Evolutionary conservation across 2,888 invertebrate genomes (phyloP).

Genomic region (Dolichopus griseipennis): DNA sequence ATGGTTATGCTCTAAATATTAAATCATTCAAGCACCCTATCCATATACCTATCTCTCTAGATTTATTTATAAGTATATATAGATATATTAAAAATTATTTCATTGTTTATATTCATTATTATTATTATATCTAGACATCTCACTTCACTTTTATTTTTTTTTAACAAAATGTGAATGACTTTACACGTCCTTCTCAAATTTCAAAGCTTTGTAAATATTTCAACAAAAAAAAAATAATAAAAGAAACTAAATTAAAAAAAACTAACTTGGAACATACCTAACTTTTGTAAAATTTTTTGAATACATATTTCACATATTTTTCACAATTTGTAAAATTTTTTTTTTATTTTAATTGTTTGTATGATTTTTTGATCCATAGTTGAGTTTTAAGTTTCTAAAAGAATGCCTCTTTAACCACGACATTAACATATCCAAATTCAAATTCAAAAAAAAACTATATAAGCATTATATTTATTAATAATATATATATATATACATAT

Average conservation of each 20-base stretch:
- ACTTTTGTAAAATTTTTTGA: background rate
- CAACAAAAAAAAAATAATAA: too few relatives aligned
- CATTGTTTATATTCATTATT: too few relatives aligned
- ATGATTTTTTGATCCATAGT: too few relatives aligned
- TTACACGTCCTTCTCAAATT: conserved; percentile 6
- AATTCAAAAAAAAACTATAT: too few relatives aligned
- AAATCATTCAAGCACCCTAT: conserved; percentile 2
- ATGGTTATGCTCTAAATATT: conserved; percentile 2
- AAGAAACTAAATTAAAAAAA: too few relatives aligned
- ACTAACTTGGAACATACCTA: background rate
- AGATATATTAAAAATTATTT: too few relatives aligned
- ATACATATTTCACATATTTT: conserved; percentile 2
- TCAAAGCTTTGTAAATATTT: background rate
- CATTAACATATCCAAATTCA: background rate
- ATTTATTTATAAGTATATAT: background rate
- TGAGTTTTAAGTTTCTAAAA: background rate
- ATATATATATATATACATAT: too few relatives aligned
- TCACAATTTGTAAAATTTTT: background rate
- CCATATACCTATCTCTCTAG: background rate
- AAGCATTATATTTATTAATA: too few relatives aligned
- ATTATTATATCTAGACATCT: background rate
- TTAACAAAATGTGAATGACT: background rate
- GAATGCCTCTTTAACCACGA: background rate
- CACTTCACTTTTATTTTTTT: too few relatives aligned
- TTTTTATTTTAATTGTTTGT: background rate